A percentile compares a stretch with the other conserved stretches of the same genome.
Evolutionary conservation across 2,113 vertebrate species (phyloP).

Genomic region (Callochromis pleurospilus): DNA sequence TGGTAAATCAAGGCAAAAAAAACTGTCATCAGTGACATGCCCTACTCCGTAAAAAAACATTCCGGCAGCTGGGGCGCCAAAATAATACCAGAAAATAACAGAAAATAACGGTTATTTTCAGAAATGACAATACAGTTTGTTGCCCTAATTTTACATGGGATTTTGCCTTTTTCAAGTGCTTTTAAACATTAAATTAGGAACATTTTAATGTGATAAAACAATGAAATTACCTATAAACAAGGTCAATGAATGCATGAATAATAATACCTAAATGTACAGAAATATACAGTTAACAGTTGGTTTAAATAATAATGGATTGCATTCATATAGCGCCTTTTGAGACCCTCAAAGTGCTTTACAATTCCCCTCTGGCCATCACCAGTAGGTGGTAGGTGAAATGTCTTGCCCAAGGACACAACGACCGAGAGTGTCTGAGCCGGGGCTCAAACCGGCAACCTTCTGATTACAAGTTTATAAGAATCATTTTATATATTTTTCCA

Average conservation of each 20-base stretch:
- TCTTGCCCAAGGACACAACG: background rate
- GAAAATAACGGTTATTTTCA: fast-evolving
- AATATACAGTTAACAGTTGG: background rate
- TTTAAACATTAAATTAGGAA: background rate
- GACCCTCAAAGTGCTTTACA: background rate
- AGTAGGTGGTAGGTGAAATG: background rate
- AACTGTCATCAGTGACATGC: background rate
- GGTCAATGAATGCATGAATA: background rate
- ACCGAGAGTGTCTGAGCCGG: fast-evolving
- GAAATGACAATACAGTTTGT: background rate
- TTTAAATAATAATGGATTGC: background rate
- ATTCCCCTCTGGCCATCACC: background rate
- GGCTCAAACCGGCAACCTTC: fast-evolving
- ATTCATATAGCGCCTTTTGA: background rate
- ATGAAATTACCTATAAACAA: background rate
- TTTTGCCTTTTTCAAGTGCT: background rate
- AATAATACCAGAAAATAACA: fast-evolving
- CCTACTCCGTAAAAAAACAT: background rate
- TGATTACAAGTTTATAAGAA: background rate
- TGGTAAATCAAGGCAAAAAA: background rate
- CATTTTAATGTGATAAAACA: fast-evolving
- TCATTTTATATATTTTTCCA: background rate
- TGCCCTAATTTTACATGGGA: background rate
- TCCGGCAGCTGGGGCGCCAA: fast-evolving
- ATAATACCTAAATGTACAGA: background rate